Conservation (phyloP, 2,113 vertebrate genomes). For the Marmota flaviventris region DNA sequence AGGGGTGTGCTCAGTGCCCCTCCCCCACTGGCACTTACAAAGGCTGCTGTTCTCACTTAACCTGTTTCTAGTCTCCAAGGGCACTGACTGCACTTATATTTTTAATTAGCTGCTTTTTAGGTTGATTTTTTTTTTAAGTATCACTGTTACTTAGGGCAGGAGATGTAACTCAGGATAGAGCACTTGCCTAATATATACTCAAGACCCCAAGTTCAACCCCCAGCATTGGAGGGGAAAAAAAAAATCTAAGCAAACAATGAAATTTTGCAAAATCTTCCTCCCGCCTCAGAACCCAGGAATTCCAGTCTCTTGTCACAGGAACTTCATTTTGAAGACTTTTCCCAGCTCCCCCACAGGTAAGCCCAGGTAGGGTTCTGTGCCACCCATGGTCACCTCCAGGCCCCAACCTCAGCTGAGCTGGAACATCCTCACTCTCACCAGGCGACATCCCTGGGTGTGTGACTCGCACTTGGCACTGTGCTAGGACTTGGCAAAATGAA, state of each 20-base stretch:
- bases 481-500: background rate
- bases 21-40: background rate
- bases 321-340: background rate
- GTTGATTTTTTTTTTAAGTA: background rate
- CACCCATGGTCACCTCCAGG: fast-evolving
- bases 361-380: background rate
- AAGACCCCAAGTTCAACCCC: no score
- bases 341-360: background rate
- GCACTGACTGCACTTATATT: background rate
- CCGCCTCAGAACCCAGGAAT: background rate
- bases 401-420: background rate
- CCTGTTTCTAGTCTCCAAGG: conserved; percentile 18
- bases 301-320: background rate
- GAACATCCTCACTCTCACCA: no score
- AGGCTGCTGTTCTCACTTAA: conserved; percentile 9
- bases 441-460: background rate
- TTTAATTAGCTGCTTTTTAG: background rate
- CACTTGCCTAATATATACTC: no score
- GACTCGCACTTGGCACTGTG: background rate
- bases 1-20: background rate
- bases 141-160: background rate
- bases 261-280: background rate
- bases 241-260: background rate
- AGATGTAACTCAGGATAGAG: no score
- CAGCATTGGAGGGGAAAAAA: background rate